These are phyloP conservation scores for Anoura caudifer DNA, from an alignment of 2,113 vertebrate species.

Conservation along the genomic window DNA sequence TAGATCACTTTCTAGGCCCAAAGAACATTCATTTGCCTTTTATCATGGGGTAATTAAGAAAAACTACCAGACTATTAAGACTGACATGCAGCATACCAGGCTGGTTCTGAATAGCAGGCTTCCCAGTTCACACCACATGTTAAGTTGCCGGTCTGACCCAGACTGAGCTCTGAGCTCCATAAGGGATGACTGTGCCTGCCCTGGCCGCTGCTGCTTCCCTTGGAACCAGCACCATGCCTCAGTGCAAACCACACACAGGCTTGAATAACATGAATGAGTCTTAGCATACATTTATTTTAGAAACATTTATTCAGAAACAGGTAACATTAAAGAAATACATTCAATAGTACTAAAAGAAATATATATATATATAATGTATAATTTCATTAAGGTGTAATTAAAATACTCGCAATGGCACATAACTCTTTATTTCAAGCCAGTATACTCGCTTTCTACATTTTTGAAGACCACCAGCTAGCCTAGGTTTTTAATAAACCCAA, in stretches of 20 bases:
- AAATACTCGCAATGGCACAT: constrained; percentile 22
- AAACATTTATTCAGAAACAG: constrained; percentile 55
- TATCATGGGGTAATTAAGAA: background rate
- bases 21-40: background rate
- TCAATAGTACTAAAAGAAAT: constrained; percentile 25
- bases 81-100: background rate
- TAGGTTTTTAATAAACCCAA: background rate
- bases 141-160: background rate
- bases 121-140: background rate
- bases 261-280: background rate
- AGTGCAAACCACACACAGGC: background rate
- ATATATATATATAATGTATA: background rate
- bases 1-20: background rate
- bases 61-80: background rate
- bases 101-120: background rate
- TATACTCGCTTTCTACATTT: background rate
- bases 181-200: accelerated
- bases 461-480: background rate
- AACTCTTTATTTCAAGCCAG: background rate
- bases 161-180: background rate
- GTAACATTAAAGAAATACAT: constrained; percentile 12
- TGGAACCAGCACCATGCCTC: background rate
- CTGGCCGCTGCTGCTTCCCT: background rate
- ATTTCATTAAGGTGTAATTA: constrained; percentile 45
- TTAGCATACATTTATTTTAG: background rate